Conservation (phyloP, 1,140 invertebrate genomes). For the Penaeus indicus region DNA sequence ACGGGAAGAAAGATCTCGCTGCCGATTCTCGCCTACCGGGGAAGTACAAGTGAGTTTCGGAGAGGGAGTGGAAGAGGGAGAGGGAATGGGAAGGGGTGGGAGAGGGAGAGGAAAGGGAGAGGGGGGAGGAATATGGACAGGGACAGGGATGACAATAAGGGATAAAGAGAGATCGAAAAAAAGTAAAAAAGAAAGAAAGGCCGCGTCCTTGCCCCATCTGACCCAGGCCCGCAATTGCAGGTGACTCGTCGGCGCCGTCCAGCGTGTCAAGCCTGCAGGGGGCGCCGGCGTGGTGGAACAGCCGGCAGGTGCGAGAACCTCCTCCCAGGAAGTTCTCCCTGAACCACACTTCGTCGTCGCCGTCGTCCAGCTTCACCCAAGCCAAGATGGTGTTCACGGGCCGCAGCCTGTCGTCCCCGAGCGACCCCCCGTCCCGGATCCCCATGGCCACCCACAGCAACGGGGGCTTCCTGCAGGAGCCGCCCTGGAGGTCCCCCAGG, state of each 20-base stretch:
- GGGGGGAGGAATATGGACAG: too few relatives aligned
- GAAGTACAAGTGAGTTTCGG: conserved; percentile 36
- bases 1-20: conserved; percentile 38
- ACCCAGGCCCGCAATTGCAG: not conserved
- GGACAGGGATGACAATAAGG: too few relatives aligned
- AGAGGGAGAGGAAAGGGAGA: too few relatives aligned
- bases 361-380: conserved; percentile 8
- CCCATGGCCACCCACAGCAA: not conserved
- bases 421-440: not conserved
- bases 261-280: conserved; percentile 36
- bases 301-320: not conserved
- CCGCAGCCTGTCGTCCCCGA: conserved; percentile 31
- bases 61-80: not conserved
- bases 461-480: not conserved
- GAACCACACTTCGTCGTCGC: not conserved
- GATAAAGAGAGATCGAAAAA: too few relatives aligned
- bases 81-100: too few relatives aligned
- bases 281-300: conserved; percentile 34
- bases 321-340: conserved; percentile 10
- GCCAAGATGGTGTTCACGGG: conserved; percentile 29
- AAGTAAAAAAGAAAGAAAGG: too few relatives aligned
- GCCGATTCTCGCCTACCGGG: conserved; percentile 21
- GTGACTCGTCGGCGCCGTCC: conserved; percentile 44
- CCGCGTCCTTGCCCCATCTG: too few relatives aligned
- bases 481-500: conserved; percentile 1